Conservation (phyloP, 2,797 vertebrate genomes). For the Antrozous pallidus region DNA sequence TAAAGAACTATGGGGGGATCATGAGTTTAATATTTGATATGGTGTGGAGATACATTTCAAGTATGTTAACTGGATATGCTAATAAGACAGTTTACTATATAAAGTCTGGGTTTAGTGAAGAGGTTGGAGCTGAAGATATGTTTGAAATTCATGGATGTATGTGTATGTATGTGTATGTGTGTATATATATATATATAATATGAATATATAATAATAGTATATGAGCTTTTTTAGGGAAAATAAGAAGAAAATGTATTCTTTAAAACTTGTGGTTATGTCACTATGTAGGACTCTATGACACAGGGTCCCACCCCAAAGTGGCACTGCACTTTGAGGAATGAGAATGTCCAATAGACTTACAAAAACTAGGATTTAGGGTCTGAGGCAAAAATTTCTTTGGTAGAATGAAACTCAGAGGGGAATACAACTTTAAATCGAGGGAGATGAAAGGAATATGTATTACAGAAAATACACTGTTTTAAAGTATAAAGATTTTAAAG, state of each 20-base stretch:
- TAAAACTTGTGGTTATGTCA: not conserved
- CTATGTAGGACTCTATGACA: not conserved
- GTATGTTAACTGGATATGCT: not conserved
- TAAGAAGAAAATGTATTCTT: not conserved
- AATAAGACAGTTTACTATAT: not conserved
- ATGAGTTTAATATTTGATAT: not conserved
- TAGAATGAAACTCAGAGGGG: not conserved
- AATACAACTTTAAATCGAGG: not conserved
- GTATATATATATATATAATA: no score
- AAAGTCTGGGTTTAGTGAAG: not conserved
- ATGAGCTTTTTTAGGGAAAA: not conserved
- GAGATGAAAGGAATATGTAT: not conserved
- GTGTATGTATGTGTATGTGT: no score
- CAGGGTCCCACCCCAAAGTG: rapidly evolving
- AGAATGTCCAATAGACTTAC: not conserved
- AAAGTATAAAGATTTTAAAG: not conserved
- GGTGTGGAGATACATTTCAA: not conserved
- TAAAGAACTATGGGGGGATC: not conserved
- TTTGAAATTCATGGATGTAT: not conserved
- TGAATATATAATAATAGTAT: not conserved
- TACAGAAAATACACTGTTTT: not conserved
- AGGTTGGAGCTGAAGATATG: not conserved
- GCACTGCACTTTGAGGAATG: not conserved
- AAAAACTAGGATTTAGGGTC: not conserved
- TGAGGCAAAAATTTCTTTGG: not conserved